Conservation (phyloP, 2,888 invertebrate genomes). For the Cataglyphis rosenhaueri region DNA sequence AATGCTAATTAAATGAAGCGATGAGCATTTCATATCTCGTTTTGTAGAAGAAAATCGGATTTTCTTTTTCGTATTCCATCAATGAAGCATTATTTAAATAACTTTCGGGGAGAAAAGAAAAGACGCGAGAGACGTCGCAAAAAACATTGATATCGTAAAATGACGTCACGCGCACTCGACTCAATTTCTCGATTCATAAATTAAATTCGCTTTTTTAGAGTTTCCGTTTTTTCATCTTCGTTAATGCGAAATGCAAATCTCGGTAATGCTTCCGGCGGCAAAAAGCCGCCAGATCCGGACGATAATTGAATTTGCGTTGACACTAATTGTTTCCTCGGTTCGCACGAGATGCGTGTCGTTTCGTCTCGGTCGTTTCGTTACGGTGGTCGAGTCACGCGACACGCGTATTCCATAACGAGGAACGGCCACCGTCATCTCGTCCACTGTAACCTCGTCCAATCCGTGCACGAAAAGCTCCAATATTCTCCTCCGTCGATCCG, state of each 20-base stretch:
- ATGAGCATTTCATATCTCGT: constrained; percentile 1
- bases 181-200: constrained; percentile 2
- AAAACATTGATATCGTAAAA: not conserved
- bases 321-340: constrained; percentile 56
- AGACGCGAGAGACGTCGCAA: not conserved
- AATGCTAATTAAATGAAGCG: constrained; percentile 13
- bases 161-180: constrained; percentile 1
- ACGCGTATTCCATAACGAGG: constrained; percentile 48
- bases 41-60: not conserved
- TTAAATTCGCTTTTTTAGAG: constrained; percentile 12
- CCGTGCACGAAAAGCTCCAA: constrained; percentile 30
- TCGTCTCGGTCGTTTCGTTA: constrained; percentile 61
- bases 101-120: not conserved
- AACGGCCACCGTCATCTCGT: constrained; percentile 15
- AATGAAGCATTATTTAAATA: constrained; percentile 3
- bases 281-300: constrained; percentile 43
- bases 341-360: constrained; percentile 59
- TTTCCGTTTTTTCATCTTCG: constrained; percentile 13
- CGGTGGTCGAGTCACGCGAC: constrained; percentile 66
- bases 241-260: constrained; percentile 37
- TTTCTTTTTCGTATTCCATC: not conserved
- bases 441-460: constrained; percentile 3
- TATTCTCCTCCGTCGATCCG: constrained; percentile 37
- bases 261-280: constrained; percentile 33
- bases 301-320: constrained; percentile 57